phyloP scores from a whole-genome alignment of 1,140 invertebrate species.

The Parasteatoda tepidariorum region DNA sequence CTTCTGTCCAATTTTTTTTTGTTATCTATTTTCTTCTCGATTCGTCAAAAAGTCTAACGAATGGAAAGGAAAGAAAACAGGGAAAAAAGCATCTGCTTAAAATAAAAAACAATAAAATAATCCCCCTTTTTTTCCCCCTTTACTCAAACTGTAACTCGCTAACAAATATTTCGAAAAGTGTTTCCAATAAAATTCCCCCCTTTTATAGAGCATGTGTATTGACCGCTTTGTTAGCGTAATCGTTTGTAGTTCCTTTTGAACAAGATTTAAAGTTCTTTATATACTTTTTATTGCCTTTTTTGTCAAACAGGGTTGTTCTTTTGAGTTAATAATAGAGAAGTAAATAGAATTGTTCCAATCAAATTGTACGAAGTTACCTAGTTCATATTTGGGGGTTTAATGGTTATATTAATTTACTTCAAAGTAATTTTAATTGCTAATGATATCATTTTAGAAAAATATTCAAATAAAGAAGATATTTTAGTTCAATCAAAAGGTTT shows the following conservation, averaged over 20 bases:
- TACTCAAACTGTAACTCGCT: conserved; percentile 38
- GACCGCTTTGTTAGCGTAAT: conserved; percentile 56
- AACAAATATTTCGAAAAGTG: conserved; percentile 56
- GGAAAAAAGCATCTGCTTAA: conserved; percentile 54
- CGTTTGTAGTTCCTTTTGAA: conserved; percentile 27
- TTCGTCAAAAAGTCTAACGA: neutral
- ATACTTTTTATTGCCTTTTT: conserved; percentile 32
- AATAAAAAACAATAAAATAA: conserved; percentile 34
- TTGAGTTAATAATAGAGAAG: conserved; percentile 48
- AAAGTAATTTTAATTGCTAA: no score
- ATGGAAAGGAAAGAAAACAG: neutral
- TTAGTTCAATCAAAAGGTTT: no score
- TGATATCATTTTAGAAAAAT: no score
- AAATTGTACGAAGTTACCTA: no score
- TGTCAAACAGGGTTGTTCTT: conserved; percentile 29
- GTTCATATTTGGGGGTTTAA: no score
- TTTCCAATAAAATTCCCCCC: conserved; percentile 53
- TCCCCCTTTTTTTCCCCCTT: conserved; percentile 18
- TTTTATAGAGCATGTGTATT: conserved; percentile 27
- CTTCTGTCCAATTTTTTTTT: neutral
- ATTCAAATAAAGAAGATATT: no score
- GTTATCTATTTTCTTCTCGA: neutral
- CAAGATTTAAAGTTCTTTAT: neutral
- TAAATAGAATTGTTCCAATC: conserved; percentile 3
- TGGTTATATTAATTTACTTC: no score